Conservation (phyloP, 2,113 vertebrate genomes). For the Opisthocomus hoazin region DNA sequence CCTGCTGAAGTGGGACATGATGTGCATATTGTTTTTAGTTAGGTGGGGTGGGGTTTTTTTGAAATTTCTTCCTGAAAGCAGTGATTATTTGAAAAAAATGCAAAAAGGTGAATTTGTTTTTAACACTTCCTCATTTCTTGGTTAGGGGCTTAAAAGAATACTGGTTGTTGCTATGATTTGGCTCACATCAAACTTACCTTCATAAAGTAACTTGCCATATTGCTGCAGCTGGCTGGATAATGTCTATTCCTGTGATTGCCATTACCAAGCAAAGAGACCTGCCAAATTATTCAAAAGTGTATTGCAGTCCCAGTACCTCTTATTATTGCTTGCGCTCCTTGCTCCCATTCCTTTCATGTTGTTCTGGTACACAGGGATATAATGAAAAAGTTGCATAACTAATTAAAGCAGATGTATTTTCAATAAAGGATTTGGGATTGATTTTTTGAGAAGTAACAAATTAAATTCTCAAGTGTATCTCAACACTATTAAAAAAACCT, state of each 20-base stretch:
- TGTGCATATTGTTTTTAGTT: not conserved
- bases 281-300: constrained; percentile 40
- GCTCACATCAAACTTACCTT: not conserved
- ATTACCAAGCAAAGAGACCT: not conserved
- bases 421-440: constrained; percentile 25
- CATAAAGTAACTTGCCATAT: not conserved
- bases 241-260: not conserved
- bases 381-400: constrained; percentile 43
- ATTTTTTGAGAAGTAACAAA: constrained; percentile 19
- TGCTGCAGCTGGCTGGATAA: constrained; percentile 37
- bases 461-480: not conserved
- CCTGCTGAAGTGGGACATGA: not conserved
- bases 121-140: not conserved
- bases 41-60: fast-evolving
- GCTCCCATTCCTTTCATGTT: not conserved
- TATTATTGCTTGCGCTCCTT: not conserved
- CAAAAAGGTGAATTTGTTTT: not conserved
- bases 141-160: not conserved
- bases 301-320: constrained; percentile 22
- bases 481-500: not conserved
- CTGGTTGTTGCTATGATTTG: not conserved
- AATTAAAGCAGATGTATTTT: constrained; percentile 49
- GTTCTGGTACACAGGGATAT: not conserved
- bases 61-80: not conserved
- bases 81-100: not conserved